These are phyloP conservation scores for Muschampia staudingeri DNA, from an alignment of 2,888 invertebrate genomes.

Conservation along the genomic window DNA sequence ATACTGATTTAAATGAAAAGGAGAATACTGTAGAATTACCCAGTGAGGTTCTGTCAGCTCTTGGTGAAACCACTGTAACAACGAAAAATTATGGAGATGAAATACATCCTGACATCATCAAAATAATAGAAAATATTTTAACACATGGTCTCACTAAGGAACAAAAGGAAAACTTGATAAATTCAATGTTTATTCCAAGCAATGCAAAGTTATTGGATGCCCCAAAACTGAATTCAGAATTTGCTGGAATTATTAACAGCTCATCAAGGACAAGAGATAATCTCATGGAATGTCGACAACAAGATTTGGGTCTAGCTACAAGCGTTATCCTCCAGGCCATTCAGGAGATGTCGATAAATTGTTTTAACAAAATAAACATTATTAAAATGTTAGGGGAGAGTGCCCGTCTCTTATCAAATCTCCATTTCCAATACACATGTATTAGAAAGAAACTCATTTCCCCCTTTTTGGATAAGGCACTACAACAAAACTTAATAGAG, in stretches of 20 bases:
- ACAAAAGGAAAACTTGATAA: neutral
- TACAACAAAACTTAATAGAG: neutral
- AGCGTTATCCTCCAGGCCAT: neutral
- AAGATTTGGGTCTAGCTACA: neutral
- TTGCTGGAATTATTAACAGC: neutral
- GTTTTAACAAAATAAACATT: neutral
- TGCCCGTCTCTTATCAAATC: neutral
- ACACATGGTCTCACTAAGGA: neutral
- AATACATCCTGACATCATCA: neutral
- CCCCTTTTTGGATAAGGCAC: neutral
- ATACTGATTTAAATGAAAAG: neutral
- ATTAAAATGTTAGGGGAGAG: slow-evolving; percentile 1
- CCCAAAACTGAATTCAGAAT: neutral
- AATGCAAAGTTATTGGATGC: slow-evolving; percentile 11
- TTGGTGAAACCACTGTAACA: neutral
- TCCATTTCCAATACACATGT: neutral
- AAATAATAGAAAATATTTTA: neutral
- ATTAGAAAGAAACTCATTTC: neutral
- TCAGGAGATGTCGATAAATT: neutral
- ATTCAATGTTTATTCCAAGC: neutral
- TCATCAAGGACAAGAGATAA: neutral
- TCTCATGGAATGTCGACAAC: neutral
- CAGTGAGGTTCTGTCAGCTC: neutral
- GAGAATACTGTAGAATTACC: neutral
- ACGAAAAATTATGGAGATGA: neutral